Evolutionary conservation across 2,797 vertebrate genomes (phyloP).

Genomic region (Dryobates pubescens): DNA sequence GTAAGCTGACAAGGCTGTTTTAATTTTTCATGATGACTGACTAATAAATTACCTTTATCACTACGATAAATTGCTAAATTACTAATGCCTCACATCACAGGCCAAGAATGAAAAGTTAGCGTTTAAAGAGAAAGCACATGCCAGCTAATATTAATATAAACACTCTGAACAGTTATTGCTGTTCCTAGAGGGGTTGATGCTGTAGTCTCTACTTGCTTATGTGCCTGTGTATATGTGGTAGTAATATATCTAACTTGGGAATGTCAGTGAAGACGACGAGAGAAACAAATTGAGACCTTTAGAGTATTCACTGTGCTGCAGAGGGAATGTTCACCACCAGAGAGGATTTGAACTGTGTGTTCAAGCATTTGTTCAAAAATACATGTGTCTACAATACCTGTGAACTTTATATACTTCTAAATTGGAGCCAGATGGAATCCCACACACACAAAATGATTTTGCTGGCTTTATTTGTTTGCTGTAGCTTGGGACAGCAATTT

Average conservation of each 20-base stretch:
- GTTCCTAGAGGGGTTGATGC: constrained; percentile 16
- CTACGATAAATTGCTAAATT: constrained; percentile 73
- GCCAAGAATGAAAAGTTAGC: constrained; percentile 60
- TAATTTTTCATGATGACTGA: constrained; percentile 77
- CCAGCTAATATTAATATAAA: constrained; percentile 63
- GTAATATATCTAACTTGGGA: not conserved
- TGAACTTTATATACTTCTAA: not conserved
- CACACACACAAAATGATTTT: not conserved
- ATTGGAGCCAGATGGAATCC: constrained; percentile 15
- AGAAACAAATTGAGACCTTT: constrained; percentile 23
- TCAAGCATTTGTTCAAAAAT: constrained; percentile 37
- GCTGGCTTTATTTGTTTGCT: not conserved
- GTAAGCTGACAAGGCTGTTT: constrained; percentile 73
- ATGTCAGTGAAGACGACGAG: not conserved
- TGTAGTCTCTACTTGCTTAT: constrained; percentile 41
- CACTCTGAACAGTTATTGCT: constrained; percentile 8
- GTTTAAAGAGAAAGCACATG: constrained; percentile 62
- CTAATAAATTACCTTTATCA: constrained; percentile 75
- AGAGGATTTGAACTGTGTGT: not conserved
- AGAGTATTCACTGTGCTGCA: not conserved
- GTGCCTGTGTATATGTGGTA: not conserved
- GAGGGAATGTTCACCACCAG: not conserved
- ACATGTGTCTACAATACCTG: constrained; percentile 17
- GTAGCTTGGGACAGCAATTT: not conserved
- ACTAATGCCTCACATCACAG: constrained; percentile 68